phyloP scores from a whole-genome alignment of 2,888 invertebrate species.

The Microctonus aethiopoides region DNA sequence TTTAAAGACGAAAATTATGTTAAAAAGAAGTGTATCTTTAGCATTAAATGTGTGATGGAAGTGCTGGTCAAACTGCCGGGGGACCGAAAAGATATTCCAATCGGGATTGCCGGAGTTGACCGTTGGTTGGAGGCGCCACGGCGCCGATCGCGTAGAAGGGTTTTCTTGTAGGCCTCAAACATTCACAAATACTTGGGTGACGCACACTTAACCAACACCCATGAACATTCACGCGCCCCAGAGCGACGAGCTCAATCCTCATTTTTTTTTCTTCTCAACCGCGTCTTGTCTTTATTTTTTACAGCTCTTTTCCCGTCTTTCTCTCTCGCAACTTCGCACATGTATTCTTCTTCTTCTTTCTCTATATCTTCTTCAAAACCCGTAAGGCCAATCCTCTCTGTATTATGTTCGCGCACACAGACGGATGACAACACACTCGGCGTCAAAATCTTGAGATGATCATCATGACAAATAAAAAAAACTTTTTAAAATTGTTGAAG shows the following conservation, averaged over 20 bases:
- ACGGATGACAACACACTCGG: slow-evolving; percentile 17
- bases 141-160: slow-evolving; percentile 67
- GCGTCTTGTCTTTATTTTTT: slow-evolving; percentile 32
- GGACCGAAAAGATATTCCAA: slow-evolving; percentile 14
- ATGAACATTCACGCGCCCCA: not conserved
- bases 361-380: not conserved
- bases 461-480: not conserved
- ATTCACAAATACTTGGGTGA: slow-evolving; percentile 41
- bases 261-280: slow-evolving; percentile 24
- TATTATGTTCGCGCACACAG: slow-evolving; percentile 16
- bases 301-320: slow-evolving; percentile 18
- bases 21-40: not conserved
- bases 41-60: not conserved
- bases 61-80: not conserved
- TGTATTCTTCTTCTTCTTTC: not conserved
- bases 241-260: not conserved
- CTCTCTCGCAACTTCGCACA: slow-evolving; percentile 25
- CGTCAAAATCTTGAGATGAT: slow-evolving; percentile 1
- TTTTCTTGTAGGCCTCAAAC: slow-evolving; percentile 64
- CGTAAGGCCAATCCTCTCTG: not conserved
- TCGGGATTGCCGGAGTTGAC: slow-evolving; percentile 35
- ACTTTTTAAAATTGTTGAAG: not conserved
- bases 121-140: slow-evolving; percentile 63
- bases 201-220: slow-evolving; percentile 39
- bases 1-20: not conserved